Base-by-base conservation (phyloP, 2,888 invertebrate species). In the Julus scandinavius region DNA sequence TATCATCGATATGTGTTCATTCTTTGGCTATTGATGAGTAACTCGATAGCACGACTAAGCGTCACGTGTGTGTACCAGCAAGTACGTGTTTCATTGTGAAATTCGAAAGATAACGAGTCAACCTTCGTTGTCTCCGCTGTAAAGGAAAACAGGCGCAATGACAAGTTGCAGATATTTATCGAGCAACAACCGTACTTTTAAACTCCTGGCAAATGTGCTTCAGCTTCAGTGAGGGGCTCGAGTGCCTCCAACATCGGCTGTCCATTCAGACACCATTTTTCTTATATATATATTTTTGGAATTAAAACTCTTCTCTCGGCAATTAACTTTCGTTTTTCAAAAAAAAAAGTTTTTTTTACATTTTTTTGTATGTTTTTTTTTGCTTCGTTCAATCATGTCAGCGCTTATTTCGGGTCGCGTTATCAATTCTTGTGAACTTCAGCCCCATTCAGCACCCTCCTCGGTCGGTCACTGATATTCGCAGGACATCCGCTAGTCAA, bases 401-500 rank as follows among this genome's bases (percentile, higher is more conserved):
- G 11, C 17, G 63, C 7, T 63, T 17, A n/a, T 63, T 63, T 63
- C n/a, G 63, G 63, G 63, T 17, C 63, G 17, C 63, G 63, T 63
- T 63, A 63, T 63, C 63, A 63, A 17, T 17, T 6, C 63, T 63
- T 13, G 54, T 54, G 63, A 63, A 63, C 63, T 63, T 63, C 63
- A 63, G 63, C 13, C 13, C 63, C 63, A 63, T 63, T 63, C 63
- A 63, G 17, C 17, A 15, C 63, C 63, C 63, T 63, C 63, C 63
- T n/a, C 6, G 6, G 63, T 63, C 84, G 45, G 84, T 41, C 84
- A 84, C 45, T 84, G 84, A 84, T 84, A 84, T 29, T 84, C 45
- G 84, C 84, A 84, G 84, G 84, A 84, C 84, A 84, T 84, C 84
- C 84, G 84, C 45, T 83, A 11, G 40, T 83, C 83, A n/a, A 7